A percentile compares a stretch with the other conserved stretches of the same genome.
These are phyloP conservation scores for Ceratosolen solmsi DNA, from an alignment of 1,140 invertebrate species.

Conservation along the genomic window DNA sequence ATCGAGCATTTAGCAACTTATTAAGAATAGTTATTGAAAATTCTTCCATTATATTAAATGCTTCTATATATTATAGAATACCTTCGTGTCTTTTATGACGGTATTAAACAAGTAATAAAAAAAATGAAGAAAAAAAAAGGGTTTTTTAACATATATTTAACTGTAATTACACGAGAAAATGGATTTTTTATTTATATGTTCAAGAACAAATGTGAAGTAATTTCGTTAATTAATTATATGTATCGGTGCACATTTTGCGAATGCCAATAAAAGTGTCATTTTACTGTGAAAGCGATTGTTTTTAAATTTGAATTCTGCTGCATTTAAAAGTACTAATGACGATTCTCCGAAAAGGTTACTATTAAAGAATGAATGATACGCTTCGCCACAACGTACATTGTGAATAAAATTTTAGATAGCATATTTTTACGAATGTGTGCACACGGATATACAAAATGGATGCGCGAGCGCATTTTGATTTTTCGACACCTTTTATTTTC, in stretches of 20 bases:
- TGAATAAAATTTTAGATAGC: constrained; percentile 5
- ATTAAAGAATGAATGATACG: constrained; percentile 32
- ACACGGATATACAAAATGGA: neutral
- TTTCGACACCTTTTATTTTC: too few relatives aligned
- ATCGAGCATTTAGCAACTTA: too few relatives aligned
- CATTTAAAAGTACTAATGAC: constrained; percentile 30
- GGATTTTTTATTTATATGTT: neutral
- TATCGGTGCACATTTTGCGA: neutral
- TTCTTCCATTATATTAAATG: too few relatives aligned
- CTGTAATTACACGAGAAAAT: too few relatives aligned
- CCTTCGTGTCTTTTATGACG: too few relatives aligned
- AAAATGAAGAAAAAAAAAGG: too few relatives aligned
- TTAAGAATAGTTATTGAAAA: too few relatives aligned
- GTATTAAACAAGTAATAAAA: too few relatives aligned
- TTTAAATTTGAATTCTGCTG: neutral
- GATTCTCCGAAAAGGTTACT: neutral
- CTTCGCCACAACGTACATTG: neutral
- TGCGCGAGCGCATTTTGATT: neutral
- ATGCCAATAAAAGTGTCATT: constrained; percentile 11
- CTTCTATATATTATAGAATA: too few relatives aligned
- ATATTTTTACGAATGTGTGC: neutral
- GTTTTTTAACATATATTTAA: too few relatives aligned
- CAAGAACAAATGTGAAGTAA: neutral
- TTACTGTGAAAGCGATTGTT: constrained; percentile 31
- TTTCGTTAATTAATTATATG: neutral